Conservation (phyloP, 64 coral and sea anemone species). For the Actinia equina region DNA sequence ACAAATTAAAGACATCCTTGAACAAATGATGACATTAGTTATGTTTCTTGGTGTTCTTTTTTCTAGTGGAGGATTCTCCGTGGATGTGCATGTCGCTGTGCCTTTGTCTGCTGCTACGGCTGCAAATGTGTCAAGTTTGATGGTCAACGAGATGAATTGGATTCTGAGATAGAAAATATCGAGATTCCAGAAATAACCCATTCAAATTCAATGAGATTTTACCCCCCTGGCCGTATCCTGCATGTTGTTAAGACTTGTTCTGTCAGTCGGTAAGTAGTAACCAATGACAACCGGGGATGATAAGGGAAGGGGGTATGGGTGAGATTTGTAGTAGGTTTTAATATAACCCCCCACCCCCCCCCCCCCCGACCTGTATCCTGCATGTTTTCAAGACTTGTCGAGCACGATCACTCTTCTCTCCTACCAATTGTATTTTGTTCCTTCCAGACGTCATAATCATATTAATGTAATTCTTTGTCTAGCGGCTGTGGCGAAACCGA, state of each 20-base stretch:
- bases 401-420: too few species aligned
- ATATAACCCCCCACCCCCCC: background rate
- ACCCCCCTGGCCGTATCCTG: constrained; percentile 82
- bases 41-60: background rate
- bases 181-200: constrained; percentile 59
- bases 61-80: constrained; percentile 96
- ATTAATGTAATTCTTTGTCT: background rate
- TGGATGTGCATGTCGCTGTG: constrained; percentile 77
- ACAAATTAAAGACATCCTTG: too few species aligned
- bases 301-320: background rate
- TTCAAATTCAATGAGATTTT: constrained; percentile 75
- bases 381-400: constrained; percentile 87
- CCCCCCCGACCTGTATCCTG: constrained; percentile 71
- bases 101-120: constrained; percentile 80
- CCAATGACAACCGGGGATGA: background rate
- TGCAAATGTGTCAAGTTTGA: constrained; percentile 57
- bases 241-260: constrained; percentile 89
- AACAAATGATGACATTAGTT: too few species aligned
- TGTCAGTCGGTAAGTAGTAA: constrained; percentile 57
- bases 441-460: too few species aligned
- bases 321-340: too few species aligned
- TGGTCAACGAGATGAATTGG: constrained; percentile 18
- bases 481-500: constrained; percentile 77
- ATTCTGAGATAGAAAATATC: constrained; percentile 61
- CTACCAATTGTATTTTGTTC: too few species aligned